Evolutionary conservation across 1,140 invertebrate species (phyloP).

Genomic region (Procambarus clarkii): DNA sequence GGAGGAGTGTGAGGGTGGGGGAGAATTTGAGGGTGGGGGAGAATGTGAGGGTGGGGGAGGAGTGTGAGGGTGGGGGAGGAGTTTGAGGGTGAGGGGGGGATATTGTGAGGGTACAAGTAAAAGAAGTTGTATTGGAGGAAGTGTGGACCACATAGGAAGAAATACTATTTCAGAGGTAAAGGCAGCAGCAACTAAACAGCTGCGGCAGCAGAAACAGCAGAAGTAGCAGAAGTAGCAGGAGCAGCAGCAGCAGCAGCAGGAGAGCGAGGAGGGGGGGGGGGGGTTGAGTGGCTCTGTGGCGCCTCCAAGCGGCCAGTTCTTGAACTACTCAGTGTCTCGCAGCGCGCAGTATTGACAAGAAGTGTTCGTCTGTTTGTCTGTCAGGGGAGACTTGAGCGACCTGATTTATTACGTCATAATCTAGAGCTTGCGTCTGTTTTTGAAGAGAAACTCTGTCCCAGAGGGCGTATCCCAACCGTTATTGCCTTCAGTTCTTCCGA

Average conservation of each 20-base stretch:
- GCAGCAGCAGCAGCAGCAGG: neutral
- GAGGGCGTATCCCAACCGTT: conserved; percentile 65
- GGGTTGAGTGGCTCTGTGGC: conserved; percentile 61
- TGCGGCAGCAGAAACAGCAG: neutral
- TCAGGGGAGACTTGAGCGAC: conserved; percentile 71
- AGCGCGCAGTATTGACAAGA: conserved; percentile 71
- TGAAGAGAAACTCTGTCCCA: conserved; percentile 70
- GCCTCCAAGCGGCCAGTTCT: conserved; percentile 62
- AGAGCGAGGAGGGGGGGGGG: neutral
- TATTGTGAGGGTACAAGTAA: neutral
- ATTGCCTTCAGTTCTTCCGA: conserved; percentile 65
- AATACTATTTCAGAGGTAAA: neutral
- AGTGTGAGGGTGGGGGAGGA: neutral
- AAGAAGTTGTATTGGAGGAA: neutral
- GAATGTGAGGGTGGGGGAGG: neutral
- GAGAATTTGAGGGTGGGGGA: neutral
- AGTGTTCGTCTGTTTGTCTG: conserved; percentile 71
- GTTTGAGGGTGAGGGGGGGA: neutral
- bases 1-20: neutral
- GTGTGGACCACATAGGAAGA: conserved; percentile 9
- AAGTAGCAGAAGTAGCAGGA: neutral
- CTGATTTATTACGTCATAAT: conserved; percentile 72
- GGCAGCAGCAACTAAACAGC: neutral
- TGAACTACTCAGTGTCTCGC: conserved; percentile 69
- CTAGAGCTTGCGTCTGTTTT: conserved; percentile 72